Evolutionary conservation across 2,888 invertebrate species (phyloP), one percentile per base, ranked within the genome.

Genomic region (Paralinhomoeus sp.): DNA sequence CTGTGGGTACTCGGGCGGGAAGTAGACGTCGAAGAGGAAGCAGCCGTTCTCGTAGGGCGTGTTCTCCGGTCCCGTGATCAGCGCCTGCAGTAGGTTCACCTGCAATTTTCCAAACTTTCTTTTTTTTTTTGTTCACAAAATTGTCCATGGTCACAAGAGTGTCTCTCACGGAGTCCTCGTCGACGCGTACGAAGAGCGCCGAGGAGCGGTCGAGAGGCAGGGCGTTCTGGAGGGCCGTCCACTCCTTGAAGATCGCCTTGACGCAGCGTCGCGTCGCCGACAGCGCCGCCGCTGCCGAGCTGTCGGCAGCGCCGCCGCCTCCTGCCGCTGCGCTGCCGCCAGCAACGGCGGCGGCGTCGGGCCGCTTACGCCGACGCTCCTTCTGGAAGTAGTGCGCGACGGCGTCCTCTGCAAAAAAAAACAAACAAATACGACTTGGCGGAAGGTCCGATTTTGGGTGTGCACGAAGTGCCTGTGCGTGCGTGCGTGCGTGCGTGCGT

Each of bases 1-100:
- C 49, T 58, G 61, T 3, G 65, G 65, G 48, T 65, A 66, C 47
- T 63, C 62, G 44, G 57, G 57, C n/a, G 65, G 65, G 53, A 64
- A 65, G 53, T 61, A 15, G 17, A 66, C 63, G 53, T 66, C 65
- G 57, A 66, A 66, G 52, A 64, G 62, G 55, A 65, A 66, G 47
- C 64, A 65, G 24, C 65, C 65, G 51, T 65, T 64, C 22, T 60
- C 62, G 53, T 66, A 66, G 1, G 47, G 47, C 33, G 47, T 47
- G 7, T 41, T 41, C 17, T 42, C 43, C n/a, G 66, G 66, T 17
- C 64, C 66, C 15, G 48, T 51, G 20, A 54, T 54, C 33, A 54
- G 39, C 23, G 53, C 54, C 33, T 47, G 46, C 51, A 52, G 47
- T 22, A 52, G 37, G 23, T 49, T 45, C 24, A 52, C 33, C 40